Evolutionary conservation across 2,113 vertebrate species (phyloP).

Genomic region (Uria aalge): DNA sequence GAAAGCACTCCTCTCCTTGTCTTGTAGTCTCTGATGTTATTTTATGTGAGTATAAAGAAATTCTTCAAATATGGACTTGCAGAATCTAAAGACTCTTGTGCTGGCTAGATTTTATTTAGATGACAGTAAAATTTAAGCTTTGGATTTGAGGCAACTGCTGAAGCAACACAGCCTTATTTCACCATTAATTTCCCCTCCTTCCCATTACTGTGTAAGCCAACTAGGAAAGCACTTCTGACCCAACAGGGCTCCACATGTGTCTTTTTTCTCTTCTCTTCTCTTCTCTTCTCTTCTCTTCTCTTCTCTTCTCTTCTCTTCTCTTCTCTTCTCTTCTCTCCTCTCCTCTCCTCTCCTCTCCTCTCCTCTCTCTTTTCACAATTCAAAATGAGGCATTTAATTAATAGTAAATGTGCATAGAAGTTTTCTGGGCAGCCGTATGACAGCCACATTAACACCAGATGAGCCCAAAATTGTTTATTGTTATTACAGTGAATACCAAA

Average conservation of each 20-base stretch:
- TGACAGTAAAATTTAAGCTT: background rate
- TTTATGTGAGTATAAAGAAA: background rate
- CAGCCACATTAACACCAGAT: constrained; percentile 75
- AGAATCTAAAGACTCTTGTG: background rate
- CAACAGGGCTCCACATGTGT: background rate
- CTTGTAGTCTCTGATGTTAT: background rate
- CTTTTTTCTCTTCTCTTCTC: background rate
- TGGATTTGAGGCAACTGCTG: background rate
- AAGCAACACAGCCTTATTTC: background rate
- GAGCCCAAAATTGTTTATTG: constrained; percentile 57
- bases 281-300: background rate
- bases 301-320: background rate
- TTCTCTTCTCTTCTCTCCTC: background rate
- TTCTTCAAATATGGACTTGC: background rate
- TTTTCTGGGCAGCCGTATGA: constrained; percentile 60
- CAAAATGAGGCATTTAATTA: constrained; percentile 67
- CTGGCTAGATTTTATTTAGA: background rate
- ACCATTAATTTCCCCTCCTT: background rate
- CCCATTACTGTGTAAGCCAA: background rate
- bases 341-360: background rate
- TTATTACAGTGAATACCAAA: constrained; percentile 47
- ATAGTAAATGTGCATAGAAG: constrained; percentile 50
- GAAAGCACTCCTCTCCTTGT: background rate
- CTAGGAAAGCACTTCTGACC: background rate
- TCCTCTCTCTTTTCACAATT: constrained; percentile 17